Evolutionary conservation across 2,113 vertebrate genomes (phyloP), one percentile per base, ranked within the genome.

Genomic region (Megaleporinus macrocephalus): DNA sequence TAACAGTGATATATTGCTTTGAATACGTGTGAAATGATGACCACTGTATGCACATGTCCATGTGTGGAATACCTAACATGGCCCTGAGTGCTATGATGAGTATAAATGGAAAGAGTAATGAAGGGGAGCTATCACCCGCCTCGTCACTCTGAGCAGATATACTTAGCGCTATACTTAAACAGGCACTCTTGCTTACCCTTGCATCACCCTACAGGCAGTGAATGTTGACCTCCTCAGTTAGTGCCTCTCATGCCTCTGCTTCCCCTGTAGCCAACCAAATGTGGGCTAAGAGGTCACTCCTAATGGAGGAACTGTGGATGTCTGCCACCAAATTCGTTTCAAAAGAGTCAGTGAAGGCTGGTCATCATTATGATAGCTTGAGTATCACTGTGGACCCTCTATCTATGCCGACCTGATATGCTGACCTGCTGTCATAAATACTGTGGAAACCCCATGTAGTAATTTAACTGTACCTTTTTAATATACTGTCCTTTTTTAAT

Each of bases 71-170:
- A 65, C 66, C 61, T 75, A 79, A 80, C 30, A 49, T 77, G 66
- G 78, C 61, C 76, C 81, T 84, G 47, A 77, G 73, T 70, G 87
- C 82, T 87, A 82, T 77, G 72, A 68, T 7, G 59, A 79, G 88
- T 91, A 91, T 85, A 87, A 84, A 82, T 68, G 61, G 83, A 85
- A 88, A 89, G 91, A 92, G 86, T 88, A 89, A 92, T 90, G 89
- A 88, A 68, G 87, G 91, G 89, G 90, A 84, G 82, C 78, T 86
- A 83, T 79, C 55, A 51, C 66, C 78, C 85, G 73, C 84, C 80
- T 73, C 86, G 88, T 89, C 90, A 89, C 85, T 89, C 80, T 76
- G 89, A 88, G 73, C n/a, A 73, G 88, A 86, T 92, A 93, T 92
- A 91, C 90, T 89, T 91, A 87, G 90, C n/a, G 53, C 11, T 57